phyloP scores from a whole-genome alignment of 2,113 vertebrate species.

The Perca flavescens region DNA sequence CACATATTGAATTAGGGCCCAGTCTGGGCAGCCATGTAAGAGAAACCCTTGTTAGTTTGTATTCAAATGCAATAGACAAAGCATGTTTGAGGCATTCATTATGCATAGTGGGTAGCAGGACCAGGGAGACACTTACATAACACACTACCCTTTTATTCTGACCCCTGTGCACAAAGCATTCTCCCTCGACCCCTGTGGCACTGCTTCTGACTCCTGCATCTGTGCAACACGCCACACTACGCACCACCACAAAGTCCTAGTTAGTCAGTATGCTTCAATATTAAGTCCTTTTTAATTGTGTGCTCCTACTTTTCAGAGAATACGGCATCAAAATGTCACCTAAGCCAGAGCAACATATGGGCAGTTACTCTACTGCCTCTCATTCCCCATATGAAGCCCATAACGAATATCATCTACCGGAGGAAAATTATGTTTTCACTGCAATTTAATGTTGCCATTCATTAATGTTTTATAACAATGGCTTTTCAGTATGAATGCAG shows the following conservation, averaged over 20 bases:
- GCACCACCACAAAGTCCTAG: background rate
- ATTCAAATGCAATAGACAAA: slow-evolving; percentile 77
- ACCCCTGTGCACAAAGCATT: slow-evolving; percentile 68
- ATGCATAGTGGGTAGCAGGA: slow-evolving; percentile 77
- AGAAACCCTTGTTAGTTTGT: slow-evolving; percentile 75
- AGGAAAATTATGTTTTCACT: slow-evolving; percentile 51
- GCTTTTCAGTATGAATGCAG: slow-evolving; percentile 59
- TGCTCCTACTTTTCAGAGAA: slow-evolving; percentile 1
- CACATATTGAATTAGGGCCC: slow-evolving; percentile 72
- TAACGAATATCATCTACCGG: slow-evolving; percentile 36
- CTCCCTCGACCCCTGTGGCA: slow-evolving; percentile 47
- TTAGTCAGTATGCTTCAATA: background rate
- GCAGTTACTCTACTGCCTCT: background rate
- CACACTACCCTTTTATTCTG: slow-evolving; percentile 75
- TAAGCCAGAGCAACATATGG: background rate
- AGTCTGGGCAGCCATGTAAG: slow-evolving; percentile 63
- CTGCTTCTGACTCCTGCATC: slow-evolving; percentile 60
- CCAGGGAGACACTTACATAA: slow-evolving; percentile 80
- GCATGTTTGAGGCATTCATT: slow-evolving; percentile 81
- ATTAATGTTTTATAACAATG: slow-evolving; percentile 69
- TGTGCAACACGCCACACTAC: slow-evolving; percentile 45
- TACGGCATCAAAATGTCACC: background rate
- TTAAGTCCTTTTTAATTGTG: background rate
- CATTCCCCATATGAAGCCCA: background rate
- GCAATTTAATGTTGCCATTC: slow-evolving; percentile 57